Evolutionary conservation across 2,888 invertebrate species (phyloP).

Genomic region (Agelastica alni): DNA sequence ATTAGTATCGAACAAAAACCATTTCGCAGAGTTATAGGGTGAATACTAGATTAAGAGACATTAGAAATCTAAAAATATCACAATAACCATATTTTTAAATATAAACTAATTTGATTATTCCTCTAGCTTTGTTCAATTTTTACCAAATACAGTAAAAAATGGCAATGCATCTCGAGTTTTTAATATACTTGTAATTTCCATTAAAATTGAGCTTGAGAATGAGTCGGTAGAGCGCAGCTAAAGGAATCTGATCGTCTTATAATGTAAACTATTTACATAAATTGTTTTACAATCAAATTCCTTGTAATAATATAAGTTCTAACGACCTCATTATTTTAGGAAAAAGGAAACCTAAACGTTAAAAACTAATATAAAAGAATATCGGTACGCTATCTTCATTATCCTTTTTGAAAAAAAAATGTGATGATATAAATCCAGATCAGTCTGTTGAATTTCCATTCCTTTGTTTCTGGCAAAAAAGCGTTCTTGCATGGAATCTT

Average conservation of each 20-base stretch:
- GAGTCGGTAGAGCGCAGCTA: background rate
- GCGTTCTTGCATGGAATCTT: too few relatives aligned
- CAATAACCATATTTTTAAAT: conserved; percentile 30
- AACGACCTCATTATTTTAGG: background rate
- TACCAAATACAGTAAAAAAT: conserved; percentile 22
- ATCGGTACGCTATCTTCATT: background rate
- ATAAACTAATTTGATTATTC: conserved; percentile 29
- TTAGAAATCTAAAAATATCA: conserved; percentile 30
- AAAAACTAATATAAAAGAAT: conserved; percentile 11
- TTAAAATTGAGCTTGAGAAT: conserved; percentile 11
- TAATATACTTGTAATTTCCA: conserved; percentile 10
- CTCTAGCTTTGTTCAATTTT: conserved; percentile 13
- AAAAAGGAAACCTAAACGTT: conserved; percentile 6
- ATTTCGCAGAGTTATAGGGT: background rate
- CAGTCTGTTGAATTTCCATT: conserved; percentile 29
- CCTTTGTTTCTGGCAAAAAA: too few relatives aligned
- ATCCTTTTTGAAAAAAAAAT: too few relatives aligned
- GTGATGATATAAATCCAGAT: conserved; percentile 28
- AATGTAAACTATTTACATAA: background rate
- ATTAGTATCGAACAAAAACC: too few relatives aligned
- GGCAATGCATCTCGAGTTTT: conserved; percentile 14
- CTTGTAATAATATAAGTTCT: background rate
- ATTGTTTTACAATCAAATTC: background rate
- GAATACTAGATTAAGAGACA: background rate
- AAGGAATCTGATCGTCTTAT: background rate